phyloP scores from a whole-genome alignment of 2,888 invertebrate genomes.

The Callyntrura sp. region DNA sequence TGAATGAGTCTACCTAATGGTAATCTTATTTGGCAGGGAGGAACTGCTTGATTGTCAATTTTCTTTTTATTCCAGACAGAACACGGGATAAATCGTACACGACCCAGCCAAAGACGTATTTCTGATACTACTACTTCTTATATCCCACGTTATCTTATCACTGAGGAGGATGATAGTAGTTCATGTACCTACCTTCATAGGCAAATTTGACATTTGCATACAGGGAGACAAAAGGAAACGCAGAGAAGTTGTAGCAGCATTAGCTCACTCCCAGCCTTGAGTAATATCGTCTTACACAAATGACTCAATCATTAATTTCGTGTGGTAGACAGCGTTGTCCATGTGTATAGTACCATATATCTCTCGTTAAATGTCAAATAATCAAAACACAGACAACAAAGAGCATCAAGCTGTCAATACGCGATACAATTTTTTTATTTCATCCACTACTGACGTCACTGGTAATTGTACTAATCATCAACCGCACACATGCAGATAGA shows the following conservation, averaged over 20 bases:
- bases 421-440: slow-evolving; percentile 4
- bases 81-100: not conserved
- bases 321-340: slow-evolving; percentile 50
- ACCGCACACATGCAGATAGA: slow-evolving; percentile 27
- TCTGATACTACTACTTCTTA: not conserved
- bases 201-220: slow-evolving; percentile 24
- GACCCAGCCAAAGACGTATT: not conserved
- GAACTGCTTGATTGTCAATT: slow-evolving; percentile 34
- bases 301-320: slow-evolving; percentile 52
- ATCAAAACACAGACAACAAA: slow-evolving; percentile 55
- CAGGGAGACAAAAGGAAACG: not conserved
- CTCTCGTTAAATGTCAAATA: slow-evolving; percentile 36
- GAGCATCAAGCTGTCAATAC: slow-evolving; percentile 42
- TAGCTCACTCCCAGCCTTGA: slow-evolving; percentile 4
- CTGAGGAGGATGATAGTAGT: not conserved
- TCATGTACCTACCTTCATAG: no score
- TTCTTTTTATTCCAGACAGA: not conserved
- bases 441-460: slow-evolving; percentile 30
- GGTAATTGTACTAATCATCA: not conserved
- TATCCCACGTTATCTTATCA: slow-evolving; percentile 2
- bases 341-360: not conserved
- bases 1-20: not conserved
- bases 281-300: slow-evolving; percentile 9
- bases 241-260: not conserved
- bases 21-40: slow-evolving; percentile 50